Evolutionary conservation across 2,888 invertebrate species (phyloP), one percentile per base, ranked within the genome.

Genomic region (Philereme transversata): DNA sequence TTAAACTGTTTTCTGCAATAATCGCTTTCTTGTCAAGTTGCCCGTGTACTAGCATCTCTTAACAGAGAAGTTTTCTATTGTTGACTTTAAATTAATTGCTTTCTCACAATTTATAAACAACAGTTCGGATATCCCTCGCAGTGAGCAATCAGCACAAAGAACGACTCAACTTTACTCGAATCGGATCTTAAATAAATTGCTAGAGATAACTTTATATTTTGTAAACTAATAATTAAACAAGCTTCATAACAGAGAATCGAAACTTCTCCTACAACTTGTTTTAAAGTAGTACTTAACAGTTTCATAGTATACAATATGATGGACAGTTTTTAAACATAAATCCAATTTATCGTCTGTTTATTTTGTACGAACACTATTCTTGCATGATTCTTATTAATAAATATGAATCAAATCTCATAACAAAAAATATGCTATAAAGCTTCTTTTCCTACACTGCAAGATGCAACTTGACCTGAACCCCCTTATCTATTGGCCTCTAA

Each of bases 1-100:
- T 22, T 22, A 22, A 22, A 22, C 10, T 43, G 10, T n/a, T 5
- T 5, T 41, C 8, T 5, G 35, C 49, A 38, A 49, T 38, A 51
- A n/a, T 45, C 6, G 43, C 6, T 8, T 48, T 35, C 58, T 46
- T 47, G n/a, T 35, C 9, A 41, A 35, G 40, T 62, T 22, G 58
- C 55, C 10, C 48, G 58, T 55, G 22, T 33, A 45, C 22, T 51
- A 33, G 10, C 22, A 34, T 38, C 10, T 34, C 48, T 48, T 82
- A 86, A 84, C 79, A 76, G 74, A 69, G 78, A 88, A 89, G 81
- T 90, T 90, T 87, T 85, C 87, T 82, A 89, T 90, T 90, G 90
- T 90, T 81, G 76, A 84, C 80, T 83, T 79, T 78, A 81, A 87
- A 89, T 90, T 89, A 89, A 90, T 90, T 89, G 88, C 88, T 84